Evolutionary conservation across 2,113 vertebrate species (phyloP), one percentile per base, ranked within the genome.

Genomic region (Corvus hawaiiensis): DNA sequence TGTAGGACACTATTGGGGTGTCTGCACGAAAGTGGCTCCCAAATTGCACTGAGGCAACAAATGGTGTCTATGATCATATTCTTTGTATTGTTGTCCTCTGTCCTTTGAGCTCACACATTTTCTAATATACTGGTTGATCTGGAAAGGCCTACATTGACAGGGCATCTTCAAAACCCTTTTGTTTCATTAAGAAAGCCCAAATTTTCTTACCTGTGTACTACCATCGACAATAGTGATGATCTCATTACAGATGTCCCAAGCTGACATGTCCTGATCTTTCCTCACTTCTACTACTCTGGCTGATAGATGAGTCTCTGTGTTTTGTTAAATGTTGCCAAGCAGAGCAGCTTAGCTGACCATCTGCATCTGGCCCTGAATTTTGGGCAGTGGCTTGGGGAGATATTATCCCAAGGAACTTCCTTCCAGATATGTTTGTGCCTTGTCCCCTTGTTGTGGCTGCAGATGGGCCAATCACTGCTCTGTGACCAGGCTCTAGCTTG

Each of bases 161-260:
- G 13, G 27, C 35, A 9, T 33, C 55, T 94, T 94, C n/a, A 77
- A 27, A 1, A 0, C 10, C 26, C 43, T 62, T 62, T 72, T 66
- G 12, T 56, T 49, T 32, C 11, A 11, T 33, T 54, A 59, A 72
- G 79, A 67, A 83, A 37, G 16, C 18, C 3, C 37, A 52, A 3
- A 43, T 71, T 71, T 81, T 74, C 39, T 71, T 48, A 51, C 43
- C 24, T 66, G 5, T 49, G 22, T 84, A 4, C 30, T 88, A 4
- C 43, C 10, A 26, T 1, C 0, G 3, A 55, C 28, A 61, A 5
- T 20, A 77, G 64, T 1, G 11, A 48, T 64, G 54, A 17, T 61
- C 7, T 41, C 24, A 32, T 74, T 51, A 41, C 54, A 54, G 28
- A 44, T 69, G 20, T 46, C 55, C n/a, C 20, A 75, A 26, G 35